These are phyloP conservation scores for Euzetes globulus DNA, from an alignment of 2,888 invertebrate genomes.

Conservation along the genomic window DNA sequence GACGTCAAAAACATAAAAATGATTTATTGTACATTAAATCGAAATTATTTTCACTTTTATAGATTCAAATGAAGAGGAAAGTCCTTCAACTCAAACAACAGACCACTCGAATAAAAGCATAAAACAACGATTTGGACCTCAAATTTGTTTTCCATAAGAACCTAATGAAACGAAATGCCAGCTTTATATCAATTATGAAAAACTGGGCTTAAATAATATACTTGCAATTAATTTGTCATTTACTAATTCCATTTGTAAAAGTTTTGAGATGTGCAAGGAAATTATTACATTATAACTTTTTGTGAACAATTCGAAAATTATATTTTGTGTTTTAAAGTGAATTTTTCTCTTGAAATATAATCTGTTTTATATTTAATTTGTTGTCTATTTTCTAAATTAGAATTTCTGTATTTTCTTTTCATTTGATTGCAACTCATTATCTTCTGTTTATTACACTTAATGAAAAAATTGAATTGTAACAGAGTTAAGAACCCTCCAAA, in stretches of 20 bases:
- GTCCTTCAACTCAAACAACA: not conserved
- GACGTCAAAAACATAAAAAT: not conserved
- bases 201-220: not conserved
- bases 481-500: too few species aligned
- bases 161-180: not conserved
- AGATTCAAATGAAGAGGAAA: not conserved
- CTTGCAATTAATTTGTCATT: not conserved
- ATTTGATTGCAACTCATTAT: too few species aligned
- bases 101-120: not conserved
- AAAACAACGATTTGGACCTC: not conserved
- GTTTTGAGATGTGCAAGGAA: not conserved
- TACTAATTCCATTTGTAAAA: conserved; percentile 6
- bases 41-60: not conserved
- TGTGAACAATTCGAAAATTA: too few species aligned
- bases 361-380: too few species aligned
- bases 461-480: too few species aligned
- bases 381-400: too few species aligned
- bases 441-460: too few species aligned
- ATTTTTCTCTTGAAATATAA: too few species aligned
- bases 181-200: too few species aligned
- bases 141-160: not conserved
- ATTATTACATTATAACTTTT: too few species aligned
- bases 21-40: not conserved
- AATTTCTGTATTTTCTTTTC: too few species aligned
- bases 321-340: too few species aligned